phyloP scores from a whole-genome alignment of 2,113 vertebrate genomes.

The Romanogobio albipinnatus region DNA sequence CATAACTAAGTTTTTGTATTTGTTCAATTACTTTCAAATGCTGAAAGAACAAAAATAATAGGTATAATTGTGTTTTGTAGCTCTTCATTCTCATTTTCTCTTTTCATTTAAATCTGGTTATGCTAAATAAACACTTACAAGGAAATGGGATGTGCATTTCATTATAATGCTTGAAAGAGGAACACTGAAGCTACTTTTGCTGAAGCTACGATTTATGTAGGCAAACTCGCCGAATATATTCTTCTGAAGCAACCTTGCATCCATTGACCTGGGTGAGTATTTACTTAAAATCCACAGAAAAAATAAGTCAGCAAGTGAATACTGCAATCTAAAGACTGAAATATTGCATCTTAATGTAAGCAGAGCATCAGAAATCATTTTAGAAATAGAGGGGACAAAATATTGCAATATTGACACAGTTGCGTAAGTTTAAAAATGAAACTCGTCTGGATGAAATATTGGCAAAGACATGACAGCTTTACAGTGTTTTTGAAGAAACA shows the following conservation, averaged over 20 bases:
- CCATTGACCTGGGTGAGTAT: neutral
- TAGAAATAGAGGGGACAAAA: neutral
- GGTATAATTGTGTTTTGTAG: neutral
- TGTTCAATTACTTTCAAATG: neutral
- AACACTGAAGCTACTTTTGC: slow-evolving; percentile 5
- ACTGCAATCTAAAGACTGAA: neutral
- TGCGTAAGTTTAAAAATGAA: neutral
- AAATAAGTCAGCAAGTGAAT: neutral
- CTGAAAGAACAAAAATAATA: neutral
- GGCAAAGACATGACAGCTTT: neutral
- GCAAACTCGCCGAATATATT: neutral
- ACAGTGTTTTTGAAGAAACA: neutral
- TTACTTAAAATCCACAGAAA: neutral
- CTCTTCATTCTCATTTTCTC: neutral
- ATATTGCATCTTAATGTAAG: neutral
- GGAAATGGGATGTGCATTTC: neutral
- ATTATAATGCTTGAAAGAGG: neutral
- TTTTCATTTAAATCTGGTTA: neutral
- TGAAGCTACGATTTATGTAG: neutral
- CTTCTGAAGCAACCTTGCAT: neutral
- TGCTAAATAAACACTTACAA: neutral
- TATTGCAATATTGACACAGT: neutral
- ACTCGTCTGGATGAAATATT: neutral
- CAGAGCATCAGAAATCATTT: neutral
- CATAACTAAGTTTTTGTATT: neutral